Base-by-base conservation (phyloP, 2,888 invertebrate species). In the Troides helena region DNA sequence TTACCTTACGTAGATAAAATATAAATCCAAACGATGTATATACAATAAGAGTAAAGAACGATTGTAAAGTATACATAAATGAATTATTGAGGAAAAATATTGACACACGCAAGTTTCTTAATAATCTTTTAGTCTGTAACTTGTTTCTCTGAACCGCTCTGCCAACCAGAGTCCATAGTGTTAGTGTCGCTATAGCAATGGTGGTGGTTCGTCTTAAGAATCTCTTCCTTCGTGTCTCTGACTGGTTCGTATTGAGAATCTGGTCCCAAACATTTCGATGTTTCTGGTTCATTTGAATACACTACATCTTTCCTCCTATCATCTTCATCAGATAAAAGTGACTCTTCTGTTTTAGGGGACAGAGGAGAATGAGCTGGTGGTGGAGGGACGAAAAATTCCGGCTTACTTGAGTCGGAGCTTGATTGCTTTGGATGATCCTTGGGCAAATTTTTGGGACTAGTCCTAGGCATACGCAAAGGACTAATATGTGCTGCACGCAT, bases 111-210 rank as follows among this genome's bases (percentile, higher is more conserved):
- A 23, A 14, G 23, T 58, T 58, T 58, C 12, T 21, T 58, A 1
- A 58, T 14, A 61, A 36, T 39, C 25, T 56, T 64, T 78, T 77
- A 90, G 74, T 93, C 93, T 58, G 93, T 93, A n/a, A 88, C 94
- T 70, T 93, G 93, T 81, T 94, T 94, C 72, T 95, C 95, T 0
- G 94, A 94, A 0, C 95, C 95, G 75, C 94, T 95, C 73, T 95
- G 95, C 95, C 95, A 95, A 0, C 95, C 95, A 0, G 95, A 94
- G 74, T 95, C 95, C 91, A 95, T 94, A 0, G 95, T 95, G 59
- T 93, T 93, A 0, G 94, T 93, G 62, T 94, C 94, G 73, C 93
- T 94, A 67, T 93, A 91, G 61, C 94, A 94, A 71, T 94, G 93
- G 69, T 93, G 93, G 30, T 93, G 93, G 8, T 88, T 92, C 1